These are phyloP conservation scores for Homarus americanus DNA, from an alignment of 1,140 invertebrate genomes.

Conservation along the genomic window DNA sequence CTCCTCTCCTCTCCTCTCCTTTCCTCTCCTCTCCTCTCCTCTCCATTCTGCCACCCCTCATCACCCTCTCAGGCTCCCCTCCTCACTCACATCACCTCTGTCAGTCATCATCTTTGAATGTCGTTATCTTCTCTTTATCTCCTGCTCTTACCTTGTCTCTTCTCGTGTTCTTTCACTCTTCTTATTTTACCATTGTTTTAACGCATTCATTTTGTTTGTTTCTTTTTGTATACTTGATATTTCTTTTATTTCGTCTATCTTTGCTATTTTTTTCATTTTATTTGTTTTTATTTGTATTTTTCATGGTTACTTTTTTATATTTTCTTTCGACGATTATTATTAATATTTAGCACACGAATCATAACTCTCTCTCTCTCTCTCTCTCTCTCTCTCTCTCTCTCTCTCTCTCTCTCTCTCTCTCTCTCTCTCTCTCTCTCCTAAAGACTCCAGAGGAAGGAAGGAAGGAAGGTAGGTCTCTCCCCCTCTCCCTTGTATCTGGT, in stretches of 20 bases:
- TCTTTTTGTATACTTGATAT: background rate
- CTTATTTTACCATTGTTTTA: constrained; percentile 1
- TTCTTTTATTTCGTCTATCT: background rate
- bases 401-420: constrained; percentile 16
- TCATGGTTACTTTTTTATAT: background rate
- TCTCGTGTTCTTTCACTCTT: too few relatives aligned
- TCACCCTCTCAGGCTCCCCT: constrained; percentile 7
- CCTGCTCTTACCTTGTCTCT: background rate
- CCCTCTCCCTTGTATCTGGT: background rate
- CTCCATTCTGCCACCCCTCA: too few relatives aligned
- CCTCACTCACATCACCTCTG: background rate
- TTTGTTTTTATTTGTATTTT: background rate
- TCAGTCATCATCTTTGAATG: background rate
- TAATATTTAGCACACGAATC: too few relatives aligned
- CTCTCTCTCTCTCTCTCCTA: constrained; percentile 3
- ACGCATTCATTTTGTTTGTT: background rate
- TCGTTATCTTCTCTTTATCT: background rate
- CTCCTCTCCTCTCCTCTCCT: background rate
- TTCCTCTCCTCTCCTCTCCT: background rate
- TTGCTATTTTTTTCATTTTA: background rate
- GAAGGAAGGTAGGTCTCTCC: too few relatives aligned
- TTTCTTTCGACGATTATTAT: too few relatives aligned
- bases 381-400: constrained; percentile 1
- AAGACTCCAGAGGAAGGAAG: too few relatives aligned
- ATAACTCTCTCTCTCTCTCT: background rate